Base-by-base conservation (phyloP, 1,140 invertebrate species). In the Pemphigus obesinymphae region DNA sequence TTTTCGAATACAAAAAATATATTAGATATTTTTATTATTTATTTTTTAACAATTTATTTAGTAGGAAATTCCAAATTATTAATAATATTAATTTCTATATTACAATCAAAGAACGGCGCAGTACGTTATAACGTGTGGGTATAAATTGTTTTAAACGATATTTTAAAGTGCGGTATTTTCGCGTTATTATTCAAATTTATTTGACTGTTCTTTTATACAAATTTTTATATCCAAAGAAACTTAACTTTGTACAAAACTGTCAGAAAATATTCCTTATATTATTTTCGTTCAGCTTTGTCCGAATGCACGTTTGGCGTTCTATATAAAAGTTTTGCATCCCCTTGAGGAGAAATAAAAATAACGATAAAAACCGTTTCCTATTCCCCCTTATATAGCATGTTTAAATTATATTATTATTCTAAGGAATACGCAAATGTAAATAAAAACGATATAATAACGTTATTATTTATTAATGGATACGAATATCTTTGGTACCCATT, bases 291-390 rank as follows among this genome's bases (percentile, higher is more conserved):
- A 45, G 66, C 45, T 26, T 29, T 45, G 23, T 26, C 66, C 66
- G 23, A 70, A 45, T 70, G 13, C 66, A 45, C 37, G 26, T 66
- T 70, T 70, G 66, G 66, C n/a, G 17, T 68, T 68, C 43, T 40
- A 68, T n/a, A n/a, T 68, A 68, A 68, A 68, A 68, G 37, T 68
- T 68, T 68, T 17, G 63, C 66, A 43, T 45, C 66, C 66, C 66
- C 66, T 70, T 11, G 66, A 70, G 66, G 13, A 45, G 23, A 70
- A 70, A 70, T 70, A 70, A 68, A 68, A 68, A 70, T 70, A 70
- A 70, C n/a, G 37, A 45, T 43, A 70, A 70, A 70, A 70, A 70
- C 66, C 11, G 13, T 70, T 11, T 11, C 43, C n/a, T n/a, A n/a
- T 45, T 43, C 13, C 37, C 66, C 45, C 37, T 70, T 45, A 26